Base-by-base conservation (phyloP, 2,113 vertebrate genomes). In the Lontra canadensis region DNA sequence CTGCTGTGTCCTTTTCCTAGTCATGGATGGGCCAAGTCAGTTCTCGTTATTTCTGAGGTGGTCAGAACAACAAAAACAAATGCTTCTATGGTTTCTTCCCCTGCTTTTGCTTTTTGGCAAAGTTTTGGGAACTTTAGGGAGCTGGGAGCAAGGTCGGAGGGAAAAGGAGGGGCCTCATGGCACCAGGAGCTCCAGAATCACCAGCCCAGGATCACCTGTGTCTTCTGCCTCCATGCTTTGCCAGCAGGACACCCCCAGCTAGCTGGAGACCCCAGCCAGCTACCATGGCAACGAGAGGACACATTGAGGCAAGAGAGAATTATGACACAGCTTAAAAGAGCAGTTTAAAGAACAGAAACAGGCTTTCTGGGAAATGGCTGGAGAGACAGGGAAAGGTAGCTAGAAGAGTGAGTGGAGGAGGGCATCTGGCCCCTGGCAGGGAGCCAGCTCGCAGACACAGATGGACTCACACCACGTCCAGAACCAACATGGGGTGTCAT, bases 321-420 rank as follows among this genome's bases (percentile, higher is more conserved):
- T 34, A 63, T 83, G 49, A 82, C 67, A 86, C 11, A 25, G 12
- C 29, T 69, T 57, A n/a, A 79, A 93, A 89, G 63, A 90, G 57
- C 31, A 91, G 67, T 57, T 13, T 86, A 89, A 95, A 93, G 89
- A 88, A 95, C 0, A 92, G 42, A 49, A 89, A 83, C 34, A 55
- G 81, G 15, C 31, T 96, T 88, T 61, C 78, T 93, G 88, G n/a
- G 1, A 83, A 95, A 74, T 0, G 12, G 73, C 81, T 78, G 9
- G 67, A 73, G 67, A 96, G 57, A 76, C 57, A 80, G 49, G 49
- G 39, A 90, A 87, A 87, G 55, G 73, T 20, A 11, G 78, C 69
- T 25, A 6, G 52, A 29, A 21, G 42, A n/a, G n/a, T 34, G 6
- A 69, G 47, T 21, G 25, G 25, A 80, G 47, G 20, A 87, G 15